Evolutionary conservation across 2,113 vertebrate genomes (phyloP).

Genomic region (Dendropsophus ebraccatus): DNA sequence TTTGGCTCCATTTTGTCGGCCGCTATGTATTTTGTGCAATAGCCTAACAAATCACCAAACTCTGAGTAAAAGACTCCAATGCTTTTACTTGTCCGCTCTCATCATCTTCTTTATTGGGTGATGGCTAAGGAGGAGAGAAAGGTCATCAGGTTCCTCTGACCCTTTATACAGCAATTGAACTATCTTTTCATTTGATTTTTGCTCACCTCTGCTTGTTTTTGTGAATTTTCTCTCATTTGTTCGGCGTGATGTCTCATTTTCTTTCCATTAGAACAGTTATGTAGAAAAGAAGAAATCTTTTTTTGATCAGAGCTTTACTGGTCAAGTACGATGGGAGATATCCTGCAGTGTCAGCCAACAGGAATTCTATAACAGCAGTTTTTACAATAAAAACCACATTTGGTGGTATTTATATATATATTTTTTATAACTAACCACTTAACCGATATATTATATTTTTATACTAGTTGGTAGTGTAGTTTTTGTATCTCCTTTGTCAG

Average conservation of each 20-base stretch:
- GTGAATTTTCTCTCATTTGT: neutral
- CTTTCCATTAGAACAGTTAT: neutral
- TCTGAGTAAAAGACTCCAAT: constrained; percentile 32
- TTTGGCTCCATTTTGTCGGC: neutral
- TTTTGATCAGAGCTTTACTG: neutral
- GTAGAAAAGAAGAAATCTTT: constrained; percentile 2
- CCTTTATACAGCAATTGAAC: constrained; percentile 36
- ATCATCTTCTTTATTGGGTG: constrained; percentile 35
- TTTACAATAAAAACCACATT: too few species aligned
- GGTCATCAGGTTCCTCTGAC: constrained; percentile 29
- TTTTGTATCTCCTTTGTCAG: too few species aligned
- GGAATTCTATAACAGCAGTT: too few species aligned
- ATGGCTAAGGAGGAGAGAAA: constrained; percentile 11
- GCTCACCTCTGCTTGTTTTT: neutral
- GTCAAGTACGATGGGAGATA: neutral
- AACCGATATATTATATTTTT: too few species aligned
- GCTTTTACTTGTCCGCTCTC: constrained; percentile 35
- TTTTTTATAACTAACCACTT: too few species aligned
- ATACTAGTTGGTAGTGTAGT: too few species aligned
- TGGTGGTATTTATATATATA: too few species aligned
- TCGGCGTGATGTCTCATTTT: neutral
- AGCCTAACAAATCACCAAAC: constrained; percentile 40
- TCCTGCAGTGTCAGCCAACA: neutral
- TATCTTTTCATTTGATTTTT: constrained; percentile 37
- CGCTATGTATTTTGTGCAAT: constrained; percentile 15